A percentile compares a stretch with the other conserved stretches of the same genome.
Evolutionary conservation across 2,888 invertebrate genomes (phyloP).

Genomic region (Pycnomerus fuliginosus): DNA sequence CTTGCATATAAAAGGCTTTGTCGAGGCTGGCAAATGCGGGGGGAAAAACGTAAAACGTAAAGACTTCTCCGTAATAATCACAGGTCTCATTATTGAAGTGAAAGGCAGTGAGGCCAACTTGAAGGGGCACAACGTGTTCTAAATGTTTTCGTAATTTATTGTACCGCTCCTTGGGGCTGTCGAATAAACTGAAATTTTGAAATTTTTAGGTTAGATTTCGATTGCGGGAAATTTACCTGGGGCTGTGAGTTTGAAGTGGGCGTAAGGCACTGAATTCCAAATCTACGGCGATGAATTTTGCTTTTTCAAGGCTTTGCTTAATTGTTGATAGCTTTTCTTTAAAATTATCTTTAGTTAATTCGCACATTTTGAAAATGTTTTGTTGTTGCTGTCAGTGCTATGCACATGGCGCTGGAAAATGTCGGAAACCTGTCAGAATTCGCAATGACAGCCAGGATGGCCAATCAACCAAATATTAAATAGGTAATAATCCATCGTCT

Average conservation of each 20-base stretch:
- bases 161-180: conserved; percentile 58
- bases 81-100: conserved; percentile 59
- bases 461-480: too few relatives aligned
- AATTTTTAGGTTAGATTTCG: not conserved
- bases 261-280: conserved; percentile 69
- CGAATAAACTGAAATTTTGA: conserved; percentile 57
- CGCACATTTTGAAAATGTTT: conserved; percentile 63
- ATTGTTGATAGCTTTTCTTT: conserved; percentile 58
- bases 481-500: too few relatives aligned
- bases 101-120: conserved; percentile 70
- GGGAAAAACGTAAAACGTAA: conserved; percentile 70
- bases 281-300: conserved; percentile 68
- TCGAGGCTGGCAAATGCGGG: conserved; percentile 62
- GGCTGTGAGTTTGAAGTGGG: conserved; percentile 43
- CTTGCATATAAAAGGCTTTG: conserved; percentile 63
- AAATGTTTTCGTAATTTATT: conserved; percentile 54
- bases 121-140: conserved; percentile 61
- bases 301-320: conserved; percentile 57
- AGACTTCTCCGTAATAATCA: conserved; percentile 61
- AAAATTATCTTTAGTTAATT: conserved; percentile 65
- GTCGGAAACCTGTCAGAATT: too few relatives aligned
- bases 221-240: conserved; percentile 34
- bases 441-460: too few relatives aligned
- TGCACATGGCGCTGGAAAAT: too few relatives aligned
- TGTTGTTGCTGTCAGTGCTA: too few relatives aligned